phyloP scores from a whole-genome alignment of 92 coral and sea anemone species.

The Meandrina meandrites region DNA sequence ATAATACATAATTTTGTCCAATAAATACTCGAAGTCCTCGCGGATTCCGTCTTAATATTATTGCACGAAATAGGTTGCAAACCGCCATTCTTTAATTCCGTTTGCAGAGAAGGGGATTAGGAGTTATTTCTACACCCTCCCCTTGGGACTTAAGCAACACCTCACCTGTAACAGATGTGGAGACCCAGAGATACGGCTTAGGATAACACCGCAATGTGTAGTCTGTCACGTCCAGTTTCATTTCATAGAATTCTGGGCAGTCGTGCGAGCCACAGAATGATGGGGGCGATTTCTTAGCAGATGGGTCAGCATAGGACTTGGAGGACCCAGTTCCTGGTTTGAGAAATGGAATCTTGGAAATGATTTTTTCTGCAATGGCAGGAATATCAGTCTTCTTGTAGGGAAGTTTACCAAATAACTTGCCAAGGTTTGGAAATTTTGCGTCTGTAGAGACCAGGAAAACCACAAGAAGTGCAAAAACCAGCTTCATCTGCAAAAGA shows the following conservation, averaged over 20 bases:
- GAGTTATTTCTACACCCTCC: too few relatives aligned
- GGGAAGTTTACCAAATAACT: not conserved
- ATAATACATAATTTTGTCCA: too few relatives aligned
- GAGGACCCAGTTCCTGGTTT: not conserved
- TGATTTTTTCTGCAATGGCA: not conserved
- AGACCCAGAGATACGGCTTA: conserved; percentile 67
- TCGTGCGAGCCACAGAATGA: conserved; percentile 63
- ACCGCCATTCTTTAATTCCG: too few relatives aligned
- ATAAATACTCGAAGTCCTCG: too few relatives aligned
- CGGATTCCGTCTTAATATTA: too few relatives aligned
- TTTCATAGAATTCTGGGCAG: conserved; percentile 66
- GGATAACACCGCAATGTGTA: conserved; percentile 76
- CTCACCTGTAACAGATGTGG: conserved; percentile 66
- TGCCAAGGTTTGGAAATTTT: not conserved
- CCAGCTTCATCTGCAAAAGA: conserved; percentile 24
- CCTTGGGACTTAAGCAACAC: not conserved
- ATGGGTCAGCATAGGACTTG: not conserved
- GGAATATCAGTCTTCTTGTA: not conserved
- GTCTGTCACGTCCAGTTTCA: conserved; percentile 43
- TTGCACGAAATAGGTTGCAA: too few relatives aligned
- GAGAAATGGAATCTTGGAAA: not conserved
- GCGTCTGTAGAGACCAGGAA: conserved; percentile 29
- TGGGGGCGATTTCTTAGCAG: not conserved
- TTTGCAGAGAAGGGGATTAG: too few relatives aligned
- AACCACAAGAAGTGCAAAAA: not conserved